Conservation (phyloP, 2,113 vertebrate species). For the Ammodytes dubius region DNA sequence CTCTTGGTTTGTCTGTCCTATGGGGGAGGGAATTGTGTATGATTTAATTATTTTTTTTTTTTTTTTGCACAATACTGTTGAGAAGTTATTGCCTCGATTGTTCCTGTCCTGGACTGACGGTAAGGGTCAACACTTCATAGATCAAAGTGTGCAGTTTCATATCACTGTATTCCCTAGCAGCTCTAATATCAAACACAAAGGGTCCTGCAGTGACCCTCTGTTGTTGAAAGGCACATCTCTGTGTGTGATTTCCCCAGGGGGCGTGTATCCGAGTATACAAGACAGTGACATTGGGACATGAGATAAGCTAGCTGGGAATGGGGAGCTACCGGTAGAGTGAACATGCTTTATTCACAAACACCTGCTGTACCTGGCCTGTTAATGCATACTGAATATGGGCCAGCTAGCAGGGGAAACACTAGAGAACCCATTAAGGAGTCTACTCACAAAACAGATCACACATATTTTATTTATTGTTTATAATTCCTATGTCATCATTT, state of each 20-base stretch:
- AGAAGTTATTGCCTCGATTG: neutral
- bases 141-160: slow-evolving; percentile 9
- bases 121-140: neutral
- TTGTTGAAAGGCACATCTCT: slow-evolving; percentile 57
- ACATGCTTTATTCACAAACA: slow-evolving; percentile 71
- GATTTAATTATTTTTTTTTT: neutral
- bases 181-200: slow-evolving; percentile 28
- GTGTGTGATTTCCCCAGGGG: slow-evolving; percentile 54
- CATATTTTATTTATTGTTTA: slow-evolving; percentile 46
- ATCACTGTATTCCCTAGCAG: neutral
- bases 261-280: slow-evolving; percentile 43
- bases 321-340: slow-evolving; percentile 13
- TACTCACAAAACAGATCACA: slow-evolving; percentile 20
- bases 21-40: neutral
- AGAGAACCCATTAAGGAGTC: slow-evolving; percentile 35
- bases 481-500: slow-evolving; percentile 18
- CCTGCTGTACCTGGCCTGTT: slow-evolving; percentile 59
- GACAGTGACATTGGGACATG: slow-evolving; percentile 32
- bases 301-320: slow-evolving; percentile 46
- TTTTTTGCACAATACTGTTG: neutral
- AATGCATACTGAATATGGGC: slow-evolving; percentile 56
- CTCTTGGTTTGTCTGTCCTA: neutral
- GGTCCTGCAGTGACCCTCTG: slow-evolving; percentile 23
- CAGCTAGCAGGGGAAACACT: slow-evolving; percentile 32
- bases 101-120: slow-evolving; percentile 26